Base-by-base conservation (phyloP, 2,113 vertebrate species). In the Cepphus grylle region DNA sequence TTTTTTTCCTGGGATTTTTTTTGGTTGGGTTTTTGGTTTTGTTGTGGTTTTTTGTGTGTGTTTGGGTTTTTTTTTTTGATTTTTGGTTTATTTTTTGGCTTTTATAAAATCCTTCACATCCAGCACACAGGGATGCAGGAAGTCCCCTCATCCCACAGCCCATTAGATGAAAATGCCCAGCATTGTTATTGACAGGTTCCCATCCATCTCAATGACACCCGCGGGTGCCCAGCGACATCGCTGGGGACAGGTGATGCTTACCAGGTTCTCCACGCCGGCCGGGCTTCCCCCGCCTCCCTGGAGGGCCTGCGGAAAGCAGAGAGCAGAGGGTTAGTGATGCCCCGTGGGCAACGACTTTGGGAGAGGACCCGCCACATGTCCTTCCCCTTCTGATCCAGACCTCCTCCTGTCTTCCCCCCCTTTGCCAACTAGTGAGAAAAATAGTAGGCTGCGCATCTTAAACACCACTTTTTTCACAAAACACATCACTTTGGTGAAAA, bases 181-280 rank as follows among this genome's bases (percentile, higher is more conserved):
- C 34, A 6, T 0, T 1, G 1, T 8, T 9, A 20, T 2, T 3
- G 4, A 56, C 7, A 49, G 22, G 21, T 13, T 47, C 42, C 62
- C 49, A 15, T 0, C 19, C 14, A 62, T 15, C 49, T 26, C 62
- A 13, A 1, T 9, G 69, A 6, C 55, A 32, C 22, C 58, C 7
- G 0, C 1, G 0, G 5, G 22, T 3, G 1, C 78, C 21, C 45
- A 15, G 56, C 1, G 5, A 25, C 1, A 0, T 27, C 2, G 1
- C 52, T 45, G 38, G n/a, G 72, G 30, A 38, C 77, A 63, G 72
- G 19, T 0, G 19, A 82, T 55, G 94, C 98, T 99, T 96, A 99
- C 99, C 99, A 0, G 99, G 98, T 81, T 99, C 99, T 27, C 99
- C 99, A 56, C 98, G 98, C 97, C 99, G 98, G 96, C 99, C 99